Evolutionary conservation across 2,888 invertebrate genomes (phyloP).

Genomic region (Marronus borbonicus): DNA sequence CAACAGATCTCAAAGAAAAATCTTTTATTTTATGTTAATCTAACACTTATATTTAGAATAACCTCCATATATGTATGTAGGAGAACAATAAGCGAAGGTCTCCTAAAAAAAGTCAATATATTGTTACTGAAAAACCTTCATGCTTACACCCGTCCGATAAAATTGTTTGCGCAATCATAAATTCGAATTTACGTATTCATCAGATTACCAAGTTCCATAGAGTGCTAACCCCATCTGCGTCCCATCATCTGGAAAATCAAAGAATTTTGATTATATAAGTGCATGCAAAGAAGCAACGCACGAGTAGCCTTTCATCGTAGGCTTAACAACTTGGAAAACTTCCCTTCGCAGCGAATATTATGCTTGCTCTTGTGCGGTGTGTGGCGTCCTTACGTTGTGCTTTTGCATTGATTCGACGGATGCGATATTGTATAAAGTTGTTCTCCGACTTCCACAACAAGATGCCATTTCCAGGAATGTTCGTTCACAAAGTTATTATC

Average conservation of each 20-base stretch:
- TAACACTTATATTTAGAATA: too few species aligned
- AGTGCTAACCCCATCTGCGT: background rate
- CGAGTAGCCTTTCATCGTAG: slow-evolving; percentile 7
- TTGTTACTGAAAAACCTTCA: too few species aligned
- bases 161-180: too few species aligned
- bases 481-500: slow-evolving; percentile 28
- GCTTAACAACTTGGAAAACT: slow-evolving; percentile 21
- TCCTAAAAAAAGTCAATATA: too few species aligned
- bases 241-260: slow-evolving; percentile 2
- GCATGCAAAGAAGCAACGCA: slow-evolving; percentile 9
- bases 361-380: background rate
- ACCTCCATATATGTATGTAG: too few species aligned
- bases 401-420: slow-evolving; percentile 19
- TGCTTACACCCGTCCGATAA: too few species aligned
- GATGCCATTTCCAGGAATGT: slow-evolving; percentile 21
- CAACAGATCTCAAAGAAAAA: too few species aligned
- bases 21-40: too few species aligned
- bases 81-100: too few species aligned
- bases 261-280: slow-evolving; percentile 15
- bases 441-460: slow-evolving; percentile 1
- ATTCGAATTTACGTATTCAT: too few species aligned
- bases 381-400: background rate
- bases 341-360: slow-evolving; percentile 13
- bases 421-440: slow-evolving; percentile 28
- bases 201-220: background rate